Conservation (phyloP, 2,888 invertebrate genomes). For the Julus scanicus region DNA sequence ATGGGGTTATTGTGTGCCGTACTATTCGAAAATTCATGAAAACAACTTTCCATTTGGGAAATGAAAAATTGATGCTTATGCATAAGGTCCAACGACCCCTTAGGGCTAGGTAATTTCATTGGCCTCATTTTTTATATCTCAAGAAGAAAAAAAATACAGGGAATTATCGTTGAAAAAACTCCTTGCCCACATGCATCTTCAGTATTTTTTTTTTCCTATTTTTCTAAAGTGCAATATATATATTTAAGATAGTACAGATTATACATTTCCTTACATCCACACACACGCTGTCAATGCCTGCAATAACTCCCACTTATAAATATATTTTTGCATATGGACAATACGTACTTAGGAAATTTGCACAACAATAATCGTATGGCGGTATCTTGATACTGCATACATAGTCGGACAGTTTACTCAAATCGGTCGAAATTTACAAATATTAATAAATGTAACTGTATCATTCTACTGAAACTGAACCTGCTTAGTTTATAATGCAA, state of each 20-base stretch:
- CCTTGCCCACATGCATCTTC: constrained; percentile 1
- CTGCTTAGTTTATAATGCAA: not conserved
- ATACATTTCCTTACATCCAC: not conserved
- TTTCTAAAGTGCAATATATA: not conserved
- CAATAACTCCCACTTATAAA: not conserved
- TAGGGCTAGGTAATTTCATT: constrained; percentile 45
- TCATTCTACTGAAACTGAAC: not conserved
- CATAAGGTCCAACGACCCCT: constrained; percentile 34
- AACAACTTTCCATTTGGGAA: constrained; percentile 44
- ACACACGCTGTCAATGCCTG: not conserved
- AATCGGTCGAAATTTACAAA: not conserved
- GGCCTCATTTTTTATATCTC: constrained; percentile 10
- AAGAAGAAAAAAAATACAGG: not conserved
- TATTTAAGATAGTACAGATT: not conserved
- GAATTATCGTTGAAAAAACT: not conserved
- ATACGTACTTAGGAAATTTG: not conserved
- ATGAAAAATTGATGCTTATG: not conserved
- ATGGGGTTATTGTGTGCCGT: constrained; percentile 13
- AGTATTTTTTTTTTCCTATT: not conserved
- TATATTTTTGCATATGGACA: not conserved
- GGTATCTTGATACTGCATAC: not conserved
- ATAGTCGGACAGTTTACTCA: not conserved
- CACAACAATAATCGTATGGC: not conserved
- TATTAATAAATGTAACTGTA: not conserved
- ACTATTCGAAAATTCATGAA: constrained; percentile 38